Evolutionary conservation across 2,797 vertebrate species (phyloP).

Genomic region (Meda fulgida): DNA sequence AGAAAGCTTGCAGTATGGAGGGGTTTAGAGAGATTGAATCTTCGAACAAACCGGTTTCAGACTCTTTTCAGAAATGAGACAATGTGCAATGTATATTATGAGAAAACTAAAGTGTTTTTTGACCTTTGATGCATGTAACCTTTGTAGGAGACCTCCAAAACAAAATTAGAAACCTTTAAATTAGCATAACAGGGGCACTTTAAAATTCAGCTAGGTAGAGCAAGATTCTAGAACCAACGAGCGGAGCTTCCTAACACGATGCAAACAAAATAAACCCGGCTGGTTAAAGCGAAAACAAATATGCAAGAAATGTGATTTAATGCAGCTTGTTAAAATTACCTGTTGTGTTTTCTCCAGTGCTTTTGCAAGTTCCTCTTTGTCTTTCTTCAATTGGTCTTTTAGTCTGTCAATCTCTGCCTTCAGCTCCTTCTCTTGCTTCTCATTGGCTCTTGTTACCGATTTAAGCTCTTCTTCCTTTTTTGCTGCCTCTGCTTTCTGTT

Average conservation of each 20-base stretch:
- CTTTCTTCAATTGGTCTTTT: constrained; percentile 75
- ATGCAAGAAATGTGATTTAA: not conserved
- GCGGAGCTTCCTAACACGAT: not conserved
- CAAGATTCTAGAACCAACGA: not conserved
- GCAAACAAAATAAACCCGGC: not conserved
- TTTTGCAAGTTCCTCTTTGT: constrained; percentile 76
- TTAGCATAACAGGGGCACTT: not conserved
- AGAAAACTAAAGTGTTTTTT: no score
- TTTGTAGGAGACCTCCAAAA: not conserved
- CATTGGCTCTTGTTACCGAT: constrained; percentile 66
- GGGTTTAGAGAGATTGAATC: not conserved
- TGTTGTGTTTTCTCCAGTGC: constrained; percentile 75
- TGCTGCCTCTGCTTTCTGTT: constrained; percentile 72
- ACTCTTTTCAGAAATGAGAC: no score
- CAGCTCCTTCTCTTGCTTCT: constrained; percentile 73
- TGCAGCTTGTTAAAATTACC: constrained; percentile 68
- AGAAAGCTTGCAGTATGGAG: no score
- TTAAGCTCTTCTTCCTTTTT: constrained; percentile 77
- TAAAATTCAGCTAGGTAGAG: not conserved
- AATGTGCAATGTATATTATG: no score
- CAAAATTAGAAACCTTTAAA: not conserved
- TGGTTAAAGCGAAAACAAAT: no score
- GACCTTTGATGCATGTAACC: not conserved
- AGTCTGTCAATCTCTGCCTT: constrained; percentile 76
- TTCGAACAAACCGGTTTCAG: not conserved